A percentile compares a stretch with the other conserved stretches of the same genome.
Conservation (phyloP, 92 coral and sea anemone species). For the Phymanthus crucifer region DNA sequence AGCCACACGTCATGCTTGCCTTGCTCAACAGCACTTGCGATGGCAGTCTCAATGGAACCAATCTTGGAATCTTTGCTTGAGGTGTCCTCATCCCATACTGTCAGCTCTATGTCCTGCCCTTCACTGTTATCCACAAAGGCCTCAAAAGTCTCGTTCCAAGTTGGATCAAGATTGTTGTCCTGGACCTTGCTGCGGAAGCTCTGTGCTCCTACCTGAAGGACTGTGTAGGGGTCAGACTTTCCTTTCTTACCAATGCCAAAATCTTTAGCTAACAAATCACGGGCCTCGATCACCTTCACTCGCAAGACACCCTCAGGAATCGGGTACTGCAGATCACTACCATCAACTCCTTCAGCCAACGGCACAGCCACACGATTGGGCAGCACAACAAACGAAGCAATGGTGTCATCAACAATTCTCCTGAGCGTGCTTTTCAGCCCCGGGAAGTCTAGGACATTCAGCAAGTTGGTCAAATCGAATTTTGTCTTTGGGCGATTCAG, state of each 20-base stretch:
- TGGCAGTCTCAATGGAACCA: constrained; percentile 73
- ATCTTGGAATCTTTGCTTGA: constrained; percentile 80
- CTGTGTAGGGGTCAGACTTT: constrained; percentile 86
- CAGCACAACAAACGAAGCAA: constrained; percentile 86
- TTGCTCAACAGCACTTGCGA: constrained; percentile 74
- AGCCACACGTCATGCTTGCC: constrained; percentile 87
- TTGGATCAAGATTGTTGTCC: constrained; percentile 73
- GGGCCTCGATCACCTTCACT: constrained; percentile 84
- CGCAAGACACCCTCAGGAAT: constrained; percentile 94
- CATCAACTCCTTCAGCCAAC: constrained; percentile 87
- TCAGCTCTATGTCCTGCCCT: constrained; percentile 74
- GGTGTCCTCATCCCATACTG: constrained; percentile 86
- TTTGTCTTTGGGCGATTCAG: constrained; percentile 89
- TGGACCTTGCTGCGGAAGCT: constrained; percentile 79
- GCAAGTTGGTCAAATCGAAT: constrained; percentile 84
- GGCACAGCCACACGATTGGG: constrained; percentile 94
- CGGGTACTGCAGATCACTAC: constrained; percentile 93
- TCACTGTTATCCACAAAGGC: constrained; percentile 91
- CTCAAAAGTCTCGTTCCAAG: constrained; percentile 91
- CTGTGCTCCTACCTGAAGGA: constrained; percentile 88
- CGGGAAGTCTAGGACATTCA: constrained; percentile 93
- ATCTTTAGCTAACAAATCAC: constrained; percentile 75
- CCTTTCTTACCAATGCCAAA: constrained; percentile 83
- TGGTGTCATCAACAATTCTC: constrained; percentile 82
- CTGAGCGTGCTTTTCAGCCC: constrained; percentile 94